A percentile compares a stretch with the other conserved stretches of the same genome.
Conservation (phyloP, 2,797 vertebrate genomes). For the Myotis daubentonii region DNA sequence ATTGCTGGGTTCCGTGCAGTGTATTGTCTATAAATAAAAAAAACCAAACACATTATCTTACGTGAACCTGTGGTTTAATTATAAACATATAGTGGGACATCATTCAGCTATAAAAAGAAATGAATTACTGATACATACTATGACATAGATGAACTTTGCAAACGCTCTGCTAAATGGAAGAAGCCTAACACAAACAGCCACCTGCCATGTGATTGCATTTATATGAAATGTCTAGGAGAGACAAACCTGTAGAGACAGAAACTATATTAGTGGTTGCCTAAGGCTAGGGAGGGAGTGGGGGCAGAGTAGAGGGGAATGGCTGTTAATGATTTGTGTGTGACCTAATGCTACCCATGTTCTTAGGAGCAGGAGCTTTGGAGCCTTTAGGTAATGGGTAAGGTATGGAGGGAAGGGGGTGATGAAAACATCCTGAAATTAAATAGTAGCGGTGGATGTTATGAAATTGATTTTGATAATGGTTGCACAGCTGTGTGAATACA, state of each 20-base stretch:
- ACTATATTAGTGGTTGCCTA: neutral
- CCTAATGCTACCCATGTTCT: too few species aligned
- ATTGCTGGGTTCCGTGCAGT: conserved; percentile 22
- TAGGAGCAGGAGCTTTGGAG: too few species aligned
- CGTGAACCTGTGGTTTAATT: neutral
- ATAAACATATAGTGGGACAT: conserved; percentile 30
- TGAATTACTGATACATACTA: neutral
- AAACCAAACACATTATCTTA: neutral
- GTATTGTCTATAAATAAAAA: conserved; percentile 54
- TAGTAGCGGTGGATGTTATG: neutral
- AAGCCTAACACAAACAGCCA: neutral
- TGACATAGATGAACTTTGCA: neutral
- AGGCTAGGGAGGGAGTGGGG: neutral
- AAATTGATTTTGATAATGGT: conserved; percentile 29
- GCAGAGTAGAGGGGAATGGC: neutral
- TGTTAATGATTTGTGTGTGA: neutral
- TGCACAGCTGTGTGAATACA: neutral
- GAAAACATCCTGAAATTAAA: conserved; percentile 21
- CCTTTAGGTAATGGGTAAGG: too few species aligned
- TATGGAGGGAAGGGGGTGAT: neutral
- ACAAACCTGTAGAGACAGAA: neutral
- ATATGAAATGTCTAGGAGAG: neutral
- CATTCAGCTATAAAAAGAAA: conserved; percentile 40
- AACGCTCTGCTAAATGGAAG: conserved; percentile 20
- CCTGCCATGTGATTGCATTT: neutral